Percentiles rank a stretch among this genome's conserved stretches.
Conservation (phyloP, 2,888 invertebrate species). For the Dendrolimus pini region DNA sequence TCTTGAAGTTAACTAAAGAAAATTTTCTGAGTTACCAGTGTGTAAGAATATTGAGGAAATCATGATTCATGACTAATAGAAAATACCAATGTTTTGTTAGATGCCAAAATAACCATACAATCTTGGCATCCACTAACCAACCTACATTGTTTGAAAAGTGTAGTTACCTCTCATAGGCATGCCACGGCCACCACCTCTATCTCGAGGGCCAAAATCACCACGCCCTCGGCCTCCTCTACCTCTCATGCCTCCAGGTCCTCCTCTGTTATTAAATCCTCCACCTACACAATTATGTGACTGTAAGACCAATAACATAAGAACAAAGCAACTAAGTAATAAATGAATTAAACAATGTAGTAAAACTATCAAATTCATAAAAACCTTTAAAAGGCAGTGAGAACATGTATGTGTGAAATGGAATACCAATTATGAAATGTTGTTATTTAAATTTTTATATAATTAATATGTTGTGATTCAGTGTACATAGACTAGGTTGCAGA, state of each 20-base stretch:
- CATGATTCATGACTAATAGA: no score
- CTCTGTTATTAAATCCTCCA: conserved; percentile 59
- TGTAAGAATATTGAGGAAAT: no score
- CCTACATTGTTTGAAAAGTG: background rate
- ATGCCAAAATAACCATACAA: background rate
- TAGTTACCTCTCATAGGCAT: conserved; percentile 64
- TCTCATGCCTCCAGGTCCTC: conserved; percentile 61
- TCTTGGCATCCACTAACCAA: background rate
- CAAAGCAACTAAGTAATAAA: no score
- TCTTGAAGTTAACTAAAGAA: no score
- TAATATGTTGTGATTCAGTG: no score
- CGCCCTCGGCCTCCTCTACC: conserved; percentile 58
- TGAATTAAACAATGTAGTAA: no score
- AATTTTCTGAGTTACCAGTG: no score
- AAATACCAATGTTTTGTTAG: background rate
- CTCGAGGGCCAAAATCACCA: conserved; percentile 58
- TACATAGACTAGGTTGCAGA: no score
- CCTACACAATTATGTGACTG: conserved; percentile 22
- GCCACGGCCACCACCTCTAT: conserved; percentile 54
- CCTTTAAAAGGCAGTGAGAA: no score
- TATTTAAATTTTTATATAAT: background rate
- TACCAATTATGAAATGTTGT: background rate
- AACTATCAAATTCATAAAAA: no score
- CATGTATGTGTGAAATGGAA: no score
- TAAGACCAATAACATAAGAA: no score